Evolutionary conservation across 1,140 invertebrate genomes (phyloP), one percentile per base, ranked within the genome.

Genomic region (Oryzaephilus surinamensis): DNA sequence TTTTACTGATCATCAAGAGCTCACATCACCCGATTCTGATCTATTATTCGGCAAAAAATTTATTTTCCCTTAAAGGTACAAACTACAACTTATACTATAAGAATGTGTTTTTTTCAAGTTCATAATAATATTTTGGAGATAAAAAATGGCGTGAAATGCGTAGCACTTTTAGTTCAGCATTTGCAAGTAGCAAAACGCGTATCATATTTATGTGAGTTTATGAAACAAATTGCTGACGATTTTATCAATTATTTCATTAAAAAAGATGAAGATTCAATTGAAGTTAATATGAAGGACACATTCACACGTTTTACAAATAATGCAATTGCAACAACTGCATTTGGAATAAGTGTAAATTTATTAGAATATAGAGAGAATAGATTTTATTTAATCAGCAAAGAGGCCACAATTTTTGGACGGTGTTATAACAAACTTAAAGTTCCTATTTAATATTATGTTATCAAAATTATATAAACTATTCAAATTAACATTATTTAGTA

Each of bases 21-120:
- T 72, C 20, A 49, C 71, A 4, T 46, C 49, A 11, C 55, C 58
- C 16, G 56, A 68, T 0, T 20, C 48, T 2, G 73, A 75, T 26
- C 67, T 67, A 0, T 30, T 77, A 0, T 55, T 75, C 14, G 64
- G 63, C 10, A 62, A 63, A 6, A n/a, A 70, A 65, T 47, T 34
- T 76, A 2, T 61, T 67, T 12, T 46, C 61, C 2, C 61, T 76
- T 50, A 64, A 62, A 55, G 57, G 51, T 12, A 41, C 61, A 27
- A 45, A 55, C 14, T 65, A 28, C 4, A 6, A 4, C n/a, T 28
- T 4, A 6, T 14, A n/a, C n/a, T n/a, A n/a, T n/a, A n/a, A n/a
- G n/a, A 28, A 6, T 28, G 8, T 10, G 11, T 33, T 18, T 18
- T 7, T 0, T 1, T 11, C 3, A 2, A 8, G 8, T 2, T 2